Percentiles rank a stretch among this genome's conserved stretches.
phyloP scores from a whole-genome alignment of 2,797 vertebrate species.

The Spinus pinus region DNA sequence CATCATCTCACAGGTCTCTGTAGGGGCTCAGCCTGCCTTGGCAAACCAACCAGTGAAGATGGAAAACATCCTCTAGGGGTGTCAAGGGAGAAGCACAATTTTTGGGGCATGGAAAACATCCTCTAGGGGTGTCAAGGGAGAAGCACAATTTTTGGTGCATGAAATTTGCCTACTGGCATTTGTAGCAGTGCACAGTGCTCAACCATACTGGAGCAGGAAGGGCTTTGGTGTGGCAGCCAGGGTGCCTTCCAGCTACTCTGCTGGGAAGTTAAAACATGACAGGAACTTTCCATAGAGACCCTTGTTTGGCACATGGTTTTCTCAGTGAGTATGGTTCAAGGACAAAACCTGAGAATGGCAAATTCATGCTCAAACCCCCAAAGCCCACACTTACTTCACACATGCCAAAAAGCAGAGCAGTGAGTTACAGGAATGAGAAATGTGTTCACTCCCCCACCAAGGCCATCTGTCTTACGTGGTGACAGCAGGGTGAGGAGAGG shows the following conservation, averaged over 20 bases:
- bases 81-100: neutral
- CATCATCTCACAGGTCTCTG: neutral
- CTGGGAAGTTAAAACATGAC: neutral
- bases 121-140: neutral
- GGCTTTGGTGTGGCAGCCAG: neutral
- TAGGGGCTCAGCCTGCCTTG: neutral
- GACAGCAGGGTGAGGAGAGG: neutral
- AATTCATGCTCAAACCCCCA: neutral
- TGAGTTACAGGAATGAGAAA: neutral
- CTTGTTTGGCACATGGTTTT: neutral
- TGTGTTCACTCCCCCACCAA: neutral
- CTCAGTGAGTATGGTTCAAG: neutral
- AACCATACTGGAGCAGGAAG: neutral
- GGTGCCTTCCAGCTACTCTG: neutral
- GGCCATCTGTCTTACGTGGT: accelerated
- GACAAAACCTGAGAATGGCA: neutral
- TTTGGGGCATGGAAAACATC: neutral
- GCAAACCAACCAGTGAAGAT: neutral
- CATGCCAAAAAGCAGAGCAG: neutral
- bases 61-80: neutral
- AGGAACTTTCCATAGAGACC: neutral
- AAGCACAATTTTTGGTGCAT: neutral
- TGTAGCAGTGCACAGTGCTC: neutral
- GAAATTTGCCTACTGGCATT: neutral
- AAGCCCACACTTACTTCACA: neutral